Percentiles rank a stretch among this genome's conserved stretches.
phyloP scores from a whole-genome alignment of 2,797 vertebrate species.

The Alcedo quadribrachys region DNA sequence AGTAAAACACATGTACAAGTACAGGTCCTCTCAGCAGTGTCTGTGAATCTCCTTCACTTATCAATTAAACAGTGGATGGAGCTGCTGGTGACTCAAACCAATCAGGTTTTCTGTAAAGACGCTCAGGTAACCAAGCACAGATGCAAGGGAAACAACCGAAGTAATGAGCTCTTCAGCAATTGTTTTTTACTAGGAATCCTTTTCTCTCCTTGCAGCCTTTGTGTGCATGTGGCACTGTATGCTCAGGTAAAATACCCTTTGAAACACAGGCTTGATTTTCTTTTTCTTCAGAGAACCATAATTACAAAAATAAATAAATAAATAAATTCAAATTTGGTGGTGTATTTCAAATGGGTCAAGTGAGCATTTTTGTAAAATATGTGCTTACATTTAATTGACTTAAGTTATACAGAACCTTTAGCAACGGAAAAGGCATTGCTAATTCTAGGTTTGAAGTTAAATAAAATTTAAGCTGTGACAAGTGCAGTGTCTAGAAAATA shows the following conservation, averaged over 20 bases:
- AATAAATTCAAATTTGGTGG: neutral
- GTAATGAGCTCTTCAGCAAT: constrained; percentile 27
- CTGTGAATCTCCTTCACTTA: neutral
- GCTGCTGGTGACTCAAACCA: neutral
- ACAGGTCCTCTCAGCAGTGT: neutral
- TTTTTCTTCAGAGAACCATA: constrained; percentile 33
- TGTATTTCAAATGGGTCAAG: constrained; percentile 56
- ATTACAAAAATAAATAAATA: constrained; percentile 1
- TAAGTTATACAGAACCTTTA: constrained; percentile 60
- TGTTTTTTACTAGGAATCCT: constrained; percentile 42
- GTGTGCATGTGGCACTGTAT: neutral
- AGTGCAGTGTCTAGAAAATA: constrained; percentile 68
- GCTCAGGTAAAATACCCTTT: constrained; percentile 27
- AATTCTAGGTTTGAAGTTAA: constrained; percentile 69
- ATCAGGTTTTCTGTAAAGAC: neutral
- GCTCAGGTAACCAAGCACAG: neutral
- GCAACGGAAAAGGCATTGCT: constrained; percentile 53
- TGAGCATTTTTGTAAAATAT: constrained; percentile 50
- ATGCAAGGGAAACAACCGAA: constrained; percentile 19
- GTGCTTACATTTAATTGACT: constrained; percentile 56
- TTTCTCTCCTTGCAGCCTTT: constrained; percentile 34
- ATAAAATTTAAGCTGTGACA: constrained; percentile 71
- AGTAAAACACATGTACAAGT: neutral
- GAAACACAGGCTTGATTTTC: constrained; percentile 42
- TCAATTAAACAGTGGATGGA: neutral